Evolutionary conservation across 2,888 invertebrate genomes (phyloP), one percentile per base, ranked within the genome.

Genomic region (Nymphalis urticae): DNA sequence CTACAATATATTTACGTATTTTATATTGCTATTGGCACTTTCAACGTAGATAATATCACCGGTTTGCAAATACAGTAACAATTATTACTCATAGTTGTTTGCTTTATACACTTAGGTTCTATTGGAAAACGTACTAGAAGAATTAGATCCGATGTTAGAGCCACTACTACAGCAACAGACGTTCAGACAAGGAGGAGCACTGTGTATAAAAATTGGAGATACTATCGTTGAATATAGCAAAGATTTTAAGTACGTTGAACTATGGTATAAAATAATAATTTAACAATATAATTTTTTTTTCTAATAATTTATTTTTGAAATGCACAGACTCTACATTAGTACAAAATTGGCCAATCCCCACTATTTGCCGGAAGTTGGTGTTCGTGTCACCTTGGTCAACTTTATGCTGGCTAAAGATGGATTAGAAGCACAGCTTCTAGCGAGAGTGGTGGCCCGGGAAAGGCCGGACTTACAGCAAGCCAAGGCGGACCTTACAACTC

Each of bases 261-360:
- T 47, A 17, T 68, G 53, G 36, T 48, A 54, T 48, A 54, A 54
- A 21, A 48, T 16, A 59, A 13, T 47, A 1, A 58, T 19, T 17
- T 53, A 32, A 2, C 1, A 21, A 10, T 53, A 19, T 21, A 9
- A n/a, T 16, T 21, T n/a, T 0, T 42, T 19, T 53, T 42, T 8
- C 10, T 16, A 13, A 17, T 6, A 48, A 51, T 24, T 21, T 50
- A 24, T 16, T 32, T n/a, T 21, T 51, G 42, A 58, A 32, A 21
- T 19, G 32, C 19, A 64, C 77, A 96, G 97, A 78, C 94, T 99
- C 72, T 98, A 98, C 84, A 97, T 99, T 76, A 98, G 98, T 21
- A 98, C 98, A 2, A 98, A 98, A 83, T 88, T 98, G 59, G 94
- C 97, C 27, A 98, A 98, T 90, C 98, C 98, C 0, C 98, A 98